Percentiles rank a stretch among this genome's conserved stretches.
These are phyloP conservation scores for Luperina nickerlii DNA, from an alignment of 2,888 invertebrate species.

Conservation along the genomic window DNA sequence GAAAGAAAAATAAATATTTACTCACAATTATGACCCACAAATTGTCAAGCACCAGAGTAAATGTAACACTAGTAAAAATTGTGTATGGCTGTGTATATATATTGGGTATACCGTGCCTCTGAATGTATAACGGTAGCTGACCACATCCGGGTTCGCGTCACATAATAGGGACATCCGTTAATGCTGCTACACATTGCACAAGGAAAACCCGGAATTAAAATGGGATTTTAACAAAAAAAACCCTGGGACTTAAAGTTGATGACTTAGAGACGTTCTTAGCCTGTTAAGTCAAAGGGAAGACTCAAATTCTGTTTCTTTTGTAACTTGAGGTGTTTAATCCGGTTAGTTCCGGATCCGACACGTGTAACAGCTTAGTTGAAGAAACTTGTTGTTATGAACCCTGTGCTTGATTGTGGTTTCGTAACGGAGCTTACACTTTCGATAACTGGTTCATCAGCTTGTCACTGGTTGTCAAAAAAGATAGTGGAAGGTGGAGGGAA, in stretches of 20 bases:
- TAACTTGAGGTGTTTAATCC: conserved; percentile 27
- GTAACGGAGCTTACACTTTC: conserved; percentile 44
- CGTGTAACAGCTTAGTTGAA: conserved; percentile 32
- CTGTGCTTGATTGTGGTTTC: conserved; percentile 15
- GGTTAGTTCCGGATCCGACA: conserved; percentile 13
- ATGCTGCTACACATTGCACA: conserved; percentile 29
- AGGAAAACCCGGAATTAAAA: conserved; percentile 31
- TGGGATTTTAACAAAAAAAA: neutral
- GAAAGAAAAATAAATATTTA: conserved; percentile 40
- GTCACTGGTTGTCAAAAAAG: neutral
- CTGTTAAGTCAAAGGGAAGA: neutral
- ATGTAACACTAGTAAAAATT: conserved; percentile 56
- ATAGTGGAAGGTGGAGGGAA: neutral
- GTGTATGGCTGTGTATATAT: conserved; percentile 68
- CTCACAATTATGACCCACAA: conserved; percentile 54
- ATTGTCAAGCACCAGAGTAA: conserved; percentile 47
- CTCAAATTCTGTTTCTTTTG: neutral
- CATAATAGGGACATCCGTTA: conserved; percentile 72
- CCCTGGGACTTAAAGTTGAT: no score
- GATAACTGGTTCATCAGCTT: conserved; percentile 22
- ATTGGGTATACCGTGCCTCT: conserved; percentile 71
- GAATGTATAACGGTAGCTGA: conserved; percentile 75
- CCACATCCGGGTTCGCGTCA: conserved; percentile 81
- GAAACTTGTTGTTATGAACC: conserved; percentile 38
- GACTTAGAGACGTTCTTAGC: no score